Evolutionary conservation across 1,140 invertebrate genomes (phyloP), one percentile per base, ranked within the genome.

Genomic region (Pseudoatta argentina): DNA sequence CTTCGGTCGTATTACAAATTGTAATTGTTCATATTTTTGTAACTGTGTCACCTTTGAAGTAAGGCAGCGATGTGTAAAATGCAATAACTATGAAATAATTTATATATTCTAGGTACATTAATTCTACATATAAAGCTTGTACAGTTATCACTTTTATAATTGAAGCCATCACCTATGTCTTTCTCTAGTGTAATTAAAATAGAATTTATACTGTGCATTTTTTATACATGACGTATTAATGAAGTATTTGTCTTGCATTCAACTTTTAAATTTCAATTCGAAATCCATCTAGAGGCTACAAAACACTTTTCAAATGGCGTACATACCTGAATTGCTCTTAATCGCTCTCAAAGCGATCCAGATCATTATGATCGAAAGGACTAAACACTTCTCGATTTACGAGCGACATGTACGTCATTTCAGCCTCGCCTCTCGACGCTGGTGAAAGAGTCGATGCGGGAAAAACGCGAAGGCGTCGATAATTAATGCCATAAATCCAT

Each of bases 401-500:
- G 69, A 61, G 48, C 78, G 76, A 30, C 14, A 71, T 27, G 6
- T 51, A 72, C 48, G 18, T 51, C 44, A 48, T 44, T 44, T 78
- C 63, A 55, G 53, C 61, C 30, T 85, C 82, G 61, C 39, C 61
- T 85, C 48, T 85, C 61, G 39, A 61, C 34, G 27, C 44, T 44
- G 27, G 69, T 8, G 34, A 85, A 76, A 44, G 63, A 53, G 27
- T 21, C 27, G 39, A 48, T 18, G 24, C 5, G 66, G 5, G 66
- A 61, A 82, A 73, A 83, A 61, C 27, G 67, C 53, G 44, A 57
- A 30, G 64, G 85, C 73, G 69, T 51, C 77, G 87, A 92, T 92
- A 92, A 92, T 90, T 88, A 89, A 88, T 87, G 82, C 87, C 86
- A 93, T 92, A 92, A 92, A 93, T 93, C 88, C 83, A 69, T 67